These are phyloP conservation scores for Syngnathoides biaculeatus DNA, from an alignment of 2,113 vertebrate genomes.

Conservation along the genomic window DNA sequence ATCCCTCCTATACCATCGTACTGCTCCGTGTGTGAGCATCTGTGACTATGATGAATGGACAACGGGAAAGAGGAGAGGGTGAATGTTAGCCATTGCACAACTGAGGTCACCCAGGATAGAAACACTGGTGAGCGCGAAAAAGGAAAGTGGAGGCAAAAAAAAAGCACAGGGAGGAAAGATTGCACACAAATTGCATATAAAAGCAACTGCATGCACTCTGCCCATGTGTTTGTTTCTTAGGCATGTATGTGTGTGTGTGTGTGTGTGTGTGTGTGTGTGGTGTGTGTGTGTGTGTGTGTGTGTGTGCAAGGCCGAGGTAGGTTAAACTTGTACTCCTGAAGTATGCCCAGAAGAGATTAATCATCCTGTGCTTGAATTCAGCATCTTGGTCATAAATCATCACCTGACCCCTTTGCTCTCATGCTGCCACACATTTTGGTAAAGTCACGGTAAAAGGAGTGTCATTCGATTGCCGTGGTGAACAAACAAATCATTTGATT, in stretches of 20 bases:
- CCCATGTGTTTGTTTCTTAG: conserved; percentile 56
- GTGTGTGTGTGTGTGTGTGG: neutral
- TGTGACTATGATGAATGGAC: conserved; percentile 62
- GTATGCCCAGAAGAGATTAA: conserved; percentile 82
- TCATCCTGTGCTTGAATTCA: conserved; percentile 73
- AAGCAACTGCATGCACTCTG: conserved; percentile 61
- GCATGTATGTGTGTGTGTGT: conserved; percentile 35
- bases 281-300: conserved; percentile 18
- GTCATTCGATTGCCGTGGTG: conserved; percentile 52
- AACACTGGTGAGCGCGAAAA: conserved; percentile 19
- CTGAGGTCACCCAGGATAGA: conserved; percentile 44
- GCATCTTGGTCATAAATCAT: conserved; percentile 77
- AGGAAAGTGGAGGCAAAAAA: conserved; percentile 29
- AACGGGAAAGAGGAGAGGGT: conserved; percentile 43
- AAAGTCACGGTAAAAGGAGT: conserved; percentile 57
- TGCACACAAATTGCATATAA: conserved; percentile 48
- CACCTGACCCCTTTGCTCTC: conserved; percentile 65
- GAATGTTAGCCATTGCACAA: conserved; percentile 54
- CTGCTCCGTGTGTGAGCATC: conserved; percentile 33
- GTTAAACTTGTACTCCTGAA: conserved; percentile 79
- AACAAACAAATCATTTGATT: conserved; percentile 58
- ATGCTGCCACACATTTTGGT: conserved; percentile 42
- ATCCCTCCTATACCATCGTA: conserved; percentile 9
- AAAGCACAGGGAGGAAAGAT: neutral
- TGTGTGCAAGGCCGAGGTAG: conserved; percentile 71